phyloP scores from a whole-genome alignment of 2,113 vertebrate species.

The Crocuta crocuta region DNA sequence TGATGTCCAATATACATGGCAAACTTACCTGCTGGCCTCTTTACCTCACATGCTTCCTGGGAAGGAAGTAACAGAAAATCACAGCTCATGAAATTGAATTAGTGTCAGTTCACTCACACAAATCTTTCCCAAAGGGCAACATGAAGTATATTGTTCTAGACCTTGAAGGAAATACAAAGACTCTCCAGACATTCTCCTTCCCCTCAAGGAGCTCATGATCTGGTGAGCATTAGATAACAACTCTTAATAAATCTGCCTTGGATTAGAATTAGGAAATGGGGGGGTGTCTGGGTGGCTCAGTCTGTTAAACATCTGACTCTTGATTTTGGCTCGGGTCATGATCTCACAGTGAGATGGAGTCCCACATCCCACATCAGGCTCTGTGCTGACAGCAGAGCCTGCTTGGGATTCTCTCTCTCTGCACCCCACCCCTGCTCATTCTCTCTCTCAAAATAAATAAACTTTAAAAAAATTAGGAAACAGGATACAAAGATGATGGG shows the following conservation, averaged over 20 bases:
- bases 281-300: no score
- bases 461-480: neutral
- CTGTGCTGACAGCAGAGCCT: no score
- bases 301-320: no score
- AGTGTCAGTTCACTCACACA: neutral
- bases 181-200: neutral
- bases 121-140: neutral
- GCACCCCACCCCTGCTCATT: no score
- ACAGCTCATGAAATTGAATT: neutral
- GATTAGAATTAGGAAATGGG: neutral
- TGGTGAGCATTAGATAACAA: neutral
- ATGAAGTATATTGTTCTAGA: neutral
- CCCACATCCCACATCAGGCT: no score
- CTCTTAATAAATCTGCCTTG: neutral
- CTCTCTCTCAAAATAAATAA: no score
- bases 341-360: no score
- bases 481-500: neutral
- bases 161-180: neutral
- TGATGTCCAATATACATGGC: neutral
- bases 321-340: no score
- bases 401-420: no score
- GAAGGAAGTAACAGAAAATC: neutral
- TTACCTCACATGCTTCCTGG: neutral
- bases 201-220: neutral
- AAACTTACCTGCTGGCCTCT: neutral